Percentiles rank a stretch among this genome's conserved stretches.
phyloP scores from a whole-genome alignment of 2,888 invertebrate species.

The Machimus rusticus region DNA sequence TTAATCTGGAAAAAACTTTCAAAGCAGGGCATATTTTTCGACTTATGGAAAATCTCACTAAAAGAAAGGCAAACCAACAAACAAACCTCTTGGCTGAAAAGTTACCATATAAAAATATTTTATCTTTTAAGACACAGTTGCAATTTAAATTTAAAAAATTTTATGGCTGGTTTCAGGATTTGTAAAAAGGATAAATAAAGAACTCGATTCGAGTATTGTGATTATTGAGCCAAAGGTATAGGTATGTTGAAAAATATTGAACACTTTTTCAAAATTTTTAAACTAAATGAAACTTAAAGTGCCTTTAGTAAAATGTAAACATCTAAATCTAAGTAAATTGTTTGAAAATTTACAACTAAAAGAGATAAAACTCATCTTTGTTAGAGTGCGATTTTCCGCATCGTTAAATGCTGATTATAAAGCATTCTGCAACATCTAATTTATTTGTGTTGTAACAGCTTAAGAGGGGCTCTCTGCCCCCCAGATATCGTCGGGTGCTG shows the following conservation, averaged over 20 bases:
- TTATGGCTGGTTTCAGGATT: neutral
- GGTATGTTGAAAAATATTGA: no score
- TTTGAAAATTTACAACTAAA: neutral
- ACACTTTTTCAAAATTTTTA: neutral
- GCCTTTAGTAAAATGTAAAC: neutral
- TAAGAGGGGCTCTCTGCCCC: neutral
- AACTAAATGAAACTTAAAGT: neutral
- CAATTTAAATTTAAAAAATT: neutral
- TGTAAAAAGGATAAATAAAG: no score
- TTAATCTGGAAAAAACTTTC: neutral
- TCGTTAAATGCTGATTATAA: neutral
- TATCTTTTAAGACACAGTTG: neutral
- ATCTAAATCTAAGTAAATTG: neutral
- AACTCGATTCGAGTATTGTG: no score
- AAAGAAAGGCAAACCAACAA: neutral
- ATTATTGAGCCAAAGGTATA: no score
- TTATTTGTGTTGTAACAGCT: neutral
- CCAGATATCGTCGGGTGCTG: neutral
- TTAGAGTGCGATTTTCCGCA: neutral
- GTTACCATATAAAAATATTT: no score
- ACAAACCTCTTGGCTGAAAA: no score
- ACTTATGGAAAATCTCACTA: neutral
- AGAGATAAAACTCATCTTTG: neutral
- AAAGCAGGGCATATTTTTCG: neutral
- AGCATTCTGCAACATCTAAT: neutral